Evolutionary conservation across 2,113 vertebrate genomes (phyloP).

Genomic region (Ornithorhynchus anatinus): DNA sequence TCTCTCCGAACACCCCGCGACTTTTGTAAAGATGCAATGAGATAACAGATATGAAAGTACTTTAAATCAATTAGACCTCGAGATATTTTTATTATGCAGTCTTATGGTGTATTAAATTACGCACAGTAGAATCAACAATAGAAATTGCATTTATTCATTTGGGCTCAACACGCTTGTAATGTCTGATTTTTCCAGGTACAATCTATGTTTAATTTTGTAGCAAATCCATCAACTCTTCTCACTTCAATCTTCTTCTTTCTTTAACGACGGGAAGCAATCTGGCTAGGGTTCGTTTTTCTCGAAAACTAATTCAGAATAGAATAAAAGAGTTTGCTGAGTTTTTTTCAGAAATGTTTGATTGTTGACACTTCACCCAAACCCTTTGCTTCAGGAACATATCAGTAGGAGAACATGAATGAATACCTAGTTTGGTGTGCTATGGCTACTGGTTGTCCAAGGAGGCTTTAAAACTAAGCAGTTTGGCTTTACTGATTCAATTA

Average conservation of each 20-base stretch:
- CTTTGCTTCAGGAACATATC: no score
- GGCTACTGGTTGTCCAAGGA: no score
- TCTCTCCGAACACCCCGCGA: no score
- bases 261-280: neutral
- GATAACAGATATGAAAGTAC: no score
- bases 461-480: no score
- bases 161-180: neutral
- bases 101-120: neutral
- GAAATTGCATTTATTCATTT: neutral
- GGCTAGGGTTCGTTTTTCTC: neutral
- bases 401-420: no score
- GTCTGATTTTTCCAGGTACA: neutral
- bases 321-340: neutral
- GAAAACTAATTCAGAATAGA: constrained; percentile 6
- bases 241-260: neutral
- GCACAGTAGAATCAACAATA: neutral
- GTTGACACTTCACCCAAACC: no score
- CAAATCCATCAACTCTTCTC: neutral
- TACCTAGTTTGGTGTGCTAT: no score
- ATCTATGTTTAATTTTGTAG: neutral
- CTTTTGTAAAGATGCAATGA: no score
- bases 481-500: no score
- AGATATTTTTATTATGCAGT: no score
- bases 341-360: neutral
- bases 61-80: no score